Percentiles rank a stretch among this genome's conserved stretches.
These are phyloP conservation scores for Ammodytes marinus DNA, from an alignment of 2,113 vertebrate species.

Conservation along the genomic window DNA sequence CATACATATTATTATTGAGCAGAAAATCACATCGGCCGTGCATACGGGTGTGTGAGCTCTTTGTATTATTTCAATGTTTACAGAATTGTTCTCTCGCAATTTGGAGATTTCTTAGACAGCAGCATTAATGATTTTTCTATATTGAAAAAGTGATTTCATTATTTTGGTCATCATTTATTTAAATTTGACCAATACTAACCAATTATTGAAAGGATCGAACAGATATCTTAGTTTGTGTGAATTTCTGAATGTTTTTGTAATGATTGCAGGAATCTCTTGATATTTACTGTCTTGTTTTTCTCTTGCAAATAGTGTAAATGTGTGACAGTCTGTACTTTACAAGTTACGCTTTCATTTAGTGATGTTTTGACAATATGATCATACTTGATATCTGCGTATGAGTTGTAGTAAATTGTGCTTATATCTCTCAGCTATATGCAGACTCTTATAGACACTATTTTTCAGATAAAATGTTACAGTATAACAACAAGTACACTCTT, in stretches of 20 bases:
- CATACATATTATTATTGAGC: constrained; percentile 45
- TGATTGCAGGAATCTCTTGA: background rate
- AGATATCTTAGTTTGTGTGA: background rate
- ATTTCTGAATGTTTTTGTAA: background rate
- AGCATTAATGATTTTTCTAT: background rate
- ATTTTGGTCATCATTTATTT: background rate
- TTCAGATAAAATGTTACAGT: background rate
- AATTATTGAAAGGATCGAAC: background rate
- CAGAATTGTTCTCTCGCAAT: constrained; percentile 3
- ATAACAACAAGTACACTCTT: background rate
- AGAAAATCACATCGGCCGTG: constrained; percentile 29
- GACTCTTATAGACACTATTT: background rate
- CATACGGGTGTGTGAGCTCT: constrained; percentile 6
- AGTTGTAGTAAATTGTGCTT: background rate
- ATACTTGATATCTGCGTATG: background rate
- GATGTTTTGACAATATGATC: background rate
- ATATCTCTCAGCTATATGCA: background rate
- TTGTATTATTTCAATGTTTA: constrained; percentile 37
- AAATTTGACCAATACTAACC: background rate
- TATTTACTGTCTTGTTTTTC: background rate
- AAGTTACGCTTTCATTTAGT: background rate
- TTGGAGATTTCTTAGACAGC: constrained; percentile 11
- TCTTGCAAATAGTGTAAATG: background rate
- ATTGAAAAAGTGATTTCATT: background rate
- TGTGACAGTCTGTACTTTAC: background rate